These are phyloP conservation scores for Pangasius krempfi DNA, from an alignment of 2,797 vertebrate species.

Conservation along the genomic window DNA sequence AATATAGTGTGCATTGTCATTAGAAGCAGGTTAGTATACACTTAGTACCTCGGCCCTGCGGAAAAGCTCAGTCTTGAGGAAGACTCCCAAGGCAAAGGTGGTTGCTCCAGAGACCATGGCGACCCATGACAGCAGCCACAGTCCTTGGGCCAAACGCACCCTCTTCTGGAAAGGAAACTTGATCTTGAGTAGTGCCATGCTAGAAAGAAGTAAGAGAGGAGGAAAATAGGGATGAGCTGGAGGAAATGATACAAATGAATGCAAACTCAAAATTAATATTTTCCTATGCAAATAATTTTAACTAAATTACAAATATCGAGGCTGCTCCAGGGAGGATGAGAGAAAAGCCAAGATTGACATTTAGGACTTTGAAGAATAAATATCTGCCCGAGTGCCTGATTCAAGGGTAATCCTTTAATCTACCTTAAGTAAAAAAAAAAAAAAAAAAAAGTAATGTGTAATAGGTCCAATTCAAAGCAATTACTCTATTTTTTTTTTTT, in stretches of 20 bases:
- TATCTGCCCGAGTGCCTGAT: background rate
- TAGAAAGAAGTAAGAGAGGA: conserved; percentile 45
- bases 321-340: background rate
- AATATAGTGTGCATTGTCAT: background rate
- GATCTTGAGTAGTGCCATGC: conserved; percentile 88
- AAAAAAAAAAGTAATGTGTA: background rate
- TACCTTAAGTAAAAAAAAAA: background rate
- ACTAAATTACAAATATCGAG: background rate
- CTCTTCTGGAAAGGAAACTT: conserved; percentile 90
- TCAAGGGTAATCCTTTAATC: background rate
- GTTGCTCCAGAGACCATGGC: conserved; percentile 85
- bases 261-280: background rate
- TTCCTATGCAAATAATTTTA: background rate
- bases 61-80: conserved; percentile 92
- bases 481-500: background rate
- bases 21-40: conserved; percentile 15
- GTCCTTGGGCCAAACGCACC: conserved; percentile 92
- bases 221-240: conserved; percentile 1
- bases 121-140: conserved; percentile 97
- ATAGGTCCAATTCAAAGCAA: background rate
- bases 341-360: background rate
- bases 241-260: conserved; percentile 15
- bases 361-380: background rate
- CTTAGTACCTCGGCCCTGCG: conserved; percentile 83
- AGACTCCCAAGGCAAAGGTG: conserved; percentile 89